Conservation (phyloP, 2,113 vertebrate genomes). For the Ceyx margarethae region DNA sequence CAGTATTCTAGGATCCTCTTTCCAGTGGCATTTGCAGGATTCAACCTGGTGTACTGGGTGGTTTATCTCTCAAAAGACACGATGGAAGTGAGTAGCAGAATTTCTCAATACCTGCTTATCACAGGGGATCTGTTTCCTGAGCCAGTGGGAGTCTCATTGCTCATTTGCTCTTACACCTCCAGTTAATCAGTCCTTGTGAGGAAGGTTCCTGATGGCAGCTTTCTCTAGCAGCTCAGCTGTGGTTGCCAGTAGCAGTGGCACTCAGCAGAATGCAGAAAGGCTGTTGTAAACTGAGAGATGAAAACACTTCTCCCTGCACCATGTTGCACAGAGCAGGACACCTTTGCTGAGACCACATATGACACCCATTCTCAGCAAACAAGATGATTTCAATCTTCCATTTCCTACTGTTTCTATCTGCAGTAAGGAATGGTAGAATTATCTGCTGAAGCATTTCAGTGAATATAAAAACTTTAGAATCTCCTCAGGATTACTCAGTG, state of each 20-base stretch:
- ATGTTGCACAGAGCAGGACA: not conserved
- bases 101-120: not conserved
- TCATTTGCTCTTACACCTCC: not conserved
- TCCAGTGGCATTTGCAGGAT: slow-evolving; percentile 92
- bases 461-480: slow-evolving; percentile 20
- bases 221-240: not conserved
- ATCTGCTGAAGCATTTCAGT: not conserved
- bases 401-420: slow-evolving; percentile 1
- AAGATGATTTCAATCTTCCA: slow-evolving; percentile 5
- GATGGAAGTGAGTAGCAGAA: slow-evolving; percentile 86
- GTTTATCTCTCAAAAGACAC: slow-evolving; percentile 97
- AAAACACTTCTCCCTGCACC: not conserved
- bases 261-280: not conserved
- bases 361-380: not conserved
- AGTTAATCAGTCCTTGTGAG: not conserved
- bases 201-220: not conserved
- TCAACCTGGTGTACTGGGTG: slow-evolving; percentile 96
- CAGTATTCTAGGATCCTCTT: slow-evolving; percentile 96
- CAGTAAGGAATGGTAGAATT: not conserved
- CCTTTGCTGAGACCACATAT: not conserved
- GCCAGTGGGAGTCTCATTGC: not conserved
- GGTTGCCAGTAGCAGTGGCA: not conserved
- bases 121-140: not conserved
- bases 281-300: not conserved
- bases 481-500: slow-evolving; percentile 32